A percentile compares a stretch with the other conserved stretches of the same genome.
These are phyloP conservation scores for Rhagologus leucostigma DNA, from an alignment of 2,113 vertebrate species.

Conservation along the genomic window DNA sequence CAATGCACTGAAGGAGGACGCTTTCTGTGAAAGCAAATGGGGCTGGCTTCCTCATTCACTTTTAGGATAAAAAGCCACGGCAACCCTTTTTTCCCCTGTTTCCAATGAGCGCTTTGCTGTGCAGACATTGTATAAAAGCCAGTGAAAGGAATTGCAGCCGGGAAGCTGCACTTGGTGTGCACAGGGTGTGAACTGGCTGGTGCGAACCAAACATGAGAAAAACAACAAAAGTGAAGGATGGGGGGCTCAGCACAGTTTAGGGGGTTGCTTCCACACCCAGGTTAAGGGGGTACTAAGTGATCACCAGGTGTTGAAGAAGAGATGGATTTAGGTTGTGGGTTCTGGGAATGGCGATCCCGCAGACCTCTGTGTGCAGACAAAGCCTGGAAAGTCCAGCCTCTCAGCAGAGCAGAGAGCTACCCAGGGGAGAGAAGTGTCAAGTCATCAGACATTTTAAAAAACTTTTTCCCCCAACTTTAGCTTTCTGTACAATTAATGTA, in stretches of 20 bases:
- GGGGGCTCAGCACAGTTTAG: not conserved
- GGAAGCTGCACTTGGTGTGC: rapidly evolving
- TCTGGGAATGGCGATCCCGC: not conserved
- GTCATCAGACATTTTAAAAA: not conserved
- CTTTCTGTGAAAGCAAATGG: not conserved
- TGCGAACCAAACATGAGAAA: not conserved
- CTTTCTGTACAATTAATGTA: not conserved
- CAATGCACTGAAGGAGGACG: not conserved
- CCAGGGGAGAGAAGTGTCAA: not conserved
- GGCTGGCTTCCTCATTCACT: not conserved
- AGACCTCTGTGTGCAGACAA: not conserved
- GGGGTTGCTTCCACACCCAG: not conserved
- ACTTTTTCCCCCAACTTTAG: not conserved
- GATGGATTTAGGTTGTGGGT: not conserved
- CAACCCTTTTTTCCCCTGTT: not conserved
- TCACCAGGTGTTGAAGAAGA: not conserved
- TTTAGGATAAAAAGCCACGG: not conserved
- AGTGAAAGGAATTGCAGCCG: rapidly evolving
- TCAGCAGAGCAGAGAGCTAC: not conserved
- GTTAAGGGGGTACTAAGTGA: no score
- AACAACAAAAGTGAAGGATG: rapidly evolving
- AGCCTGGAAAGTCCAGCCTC: not conserved
- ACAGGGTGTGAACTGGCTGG: not conserved
- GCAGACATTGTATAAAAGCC: rapidly evolving
- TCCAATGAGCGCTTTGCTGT: not conserved